Base-by-base conservation (phyloP, 2,888 invertebrate species). In the Drosophila nigricruria region DNA sequence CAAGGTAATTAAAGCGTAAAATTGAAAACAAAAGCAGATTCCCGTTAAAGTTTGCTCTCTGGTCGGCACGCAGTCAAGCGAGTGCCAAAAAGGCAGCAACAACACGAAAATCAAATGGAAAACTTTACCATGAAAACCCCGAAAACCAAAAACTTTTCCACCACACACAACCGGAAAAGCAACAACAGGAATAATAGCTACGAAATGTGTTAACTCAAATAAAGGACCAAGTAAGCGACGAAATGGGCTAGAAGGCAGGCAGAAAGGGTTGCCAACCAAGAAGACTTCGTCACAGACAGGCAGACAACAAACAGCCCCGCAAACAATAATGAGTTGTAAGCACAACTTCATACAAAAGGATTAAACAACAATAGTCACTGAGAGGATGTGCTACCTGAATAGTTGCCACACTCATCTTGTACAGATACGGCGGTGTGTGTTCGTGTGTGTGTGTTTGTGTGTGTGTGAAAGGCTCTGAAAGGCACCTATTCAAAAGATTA, bases 291-390 rank as follows among this genome's bases (percentile, higher is more conserved):
- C 27, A 23, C 36, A 38, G 32, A 42, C 32, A 32, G 42, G 12
- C 47, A 38, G 40, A 30, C 42, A 65, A 30, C 42, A 65, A 42
- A 12, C 16, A 10, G 27, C n/a, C 23, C 64, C 79, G 71, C 76
- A 80, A 77, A 77, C 86, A 86, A 84, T 84, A 84, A 88, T 84
- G 86, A 84, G 88, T 81, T 83, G 88, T 86, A 88, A 84, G 88
- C 88, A 63, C 79, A 86, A 84, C 79, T 86, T 83, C 72, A 86
- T 77, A 81, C 79, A 87, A 89, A 82, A 89, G 82, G 85, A 83
- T 87, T 88, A 86, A 79, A 73, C 84, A 88, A 86, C 87, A 88
- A 88, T 88, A 83, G 79, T 71, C 77, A 68, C 66, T 70, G 47
- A 38, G 66, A 38, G 78, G 56, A 56, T 67, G 70, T 64, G 58